These are phyloP conservation scores for Caenorhabditis elegans DNA, from an alignment of 1,140 invertebrate genomes.

Conservation along the genomic window DNA sequence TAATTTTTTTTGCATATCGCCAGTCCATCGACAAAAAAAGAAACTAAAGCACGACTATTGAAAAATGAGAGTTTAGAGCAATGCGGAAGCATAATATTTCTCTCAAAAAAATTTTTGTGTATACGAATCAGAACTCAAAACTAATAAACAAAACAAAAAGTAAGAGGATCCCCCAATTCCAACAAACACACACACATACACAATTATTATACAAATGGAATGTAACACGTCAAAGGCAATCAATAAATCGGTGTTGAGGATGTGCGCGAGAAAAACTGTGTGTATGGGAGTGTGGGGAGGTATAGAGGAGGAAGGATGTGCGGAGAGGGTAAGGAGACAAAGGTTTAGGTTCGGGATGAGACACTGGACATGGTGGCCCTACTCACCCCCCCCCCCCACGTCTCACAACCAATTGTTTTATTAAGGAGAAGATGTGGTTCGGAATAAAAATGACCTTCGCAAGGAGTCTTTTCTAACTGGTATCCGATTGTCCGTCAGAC, in stretches of 20 bases:
- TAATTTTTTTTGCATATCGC: too few relatives aligned
- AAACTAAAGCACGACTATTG: too few relatives aligned
- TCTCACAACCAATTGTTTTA: constrained; percentile 8
- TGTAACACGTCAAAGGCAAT: background rate
- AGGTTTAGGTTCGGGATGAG: constrained; percentile 28
- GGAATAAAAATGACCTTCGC: constrained; percentile 26
- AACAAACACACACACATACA: too few relatives aligned
- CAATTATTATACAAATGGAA: background rate
- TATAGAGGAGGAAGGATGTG: background rate
- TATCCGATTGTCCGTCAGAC: background rate
- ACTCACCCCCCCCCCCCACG: background rate
- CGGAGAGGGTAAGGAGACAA: background rate
- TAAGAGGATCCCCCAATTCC: too few relatives aligned
- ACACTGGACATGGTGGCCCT: background rate
- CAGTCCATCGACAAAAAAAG: too few relatives aligned
- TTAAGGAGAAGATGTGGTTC: background rate
- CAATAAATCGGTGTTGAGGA: constrained; percentile 14
- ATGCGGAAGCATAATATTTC: background rate
- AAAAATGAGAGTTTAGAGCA: too few relatives aligned
- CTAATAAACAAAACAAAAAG: background rate
- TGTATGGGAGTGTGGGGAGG: background rate
- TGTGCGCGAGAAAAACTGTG: background rate
- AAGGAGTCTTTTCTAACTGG: constrained; percentile 16
- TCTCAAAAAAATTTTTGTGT: too few relatives aligned
- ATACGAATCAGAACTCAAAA: too few relatives aligned